These are phyloP conservation scores for Helicolenus hilgendorfi DNA, from an alignment of 2,797 vertebrate species.

Conservation along the genomic window DNA sequence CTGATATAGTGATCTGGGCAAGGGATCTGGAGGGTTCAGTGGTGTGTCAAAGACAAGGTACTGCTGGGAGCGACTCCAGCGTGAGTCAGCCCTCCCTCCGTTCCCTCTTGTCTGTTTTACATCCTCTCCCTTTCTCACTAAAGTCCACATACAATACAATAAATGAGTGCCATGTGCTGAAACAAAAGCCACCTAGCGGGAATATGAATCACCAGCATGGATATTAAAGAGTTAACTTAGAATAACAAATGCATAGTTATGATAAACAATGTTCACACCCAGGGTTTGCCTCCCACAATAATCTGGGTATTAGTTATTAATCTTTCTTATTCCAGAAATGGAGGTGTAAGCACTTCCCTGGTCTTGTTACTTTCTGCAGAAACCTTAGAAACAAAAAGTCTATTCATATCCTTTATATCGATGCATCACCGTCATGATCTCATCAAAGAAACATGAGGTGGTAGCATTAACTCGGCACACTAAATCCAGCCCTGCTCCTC, in stretches of 20 bases:
- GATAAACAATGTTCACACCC: constrained; percentile 62
- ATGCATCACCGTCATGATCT: constrained; percentile 83
- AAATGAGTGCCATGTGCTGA: constrained; percentile 61
- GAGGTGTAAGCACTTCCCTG: constrained; percentile 55
- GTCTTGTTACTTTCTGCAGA: constrained; percentile 42
- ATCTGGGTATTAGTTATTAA: constrained; percentile 69
- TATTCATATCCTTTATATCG: constrained; percentile 81
- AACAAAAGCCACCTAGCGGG: constrained; percentile 60
- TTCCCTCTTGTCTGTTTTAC: constrained; percentile 64
- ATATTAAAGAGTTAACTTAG: constrained; percentile 48
- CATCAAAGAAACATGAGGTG: constrained; percentile 87
- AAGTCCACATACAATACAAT: constrained; percentile 38
- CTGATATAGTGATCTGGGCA: constrained; percentile 76
- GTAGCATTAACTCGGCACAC: constrained; percentile 80
- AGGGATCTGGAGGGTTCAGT: constrained; percentile 70
- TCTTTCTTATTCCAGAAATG: constrained; percentile 50
- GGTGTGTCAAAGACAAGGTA: constrained; percentile 76
- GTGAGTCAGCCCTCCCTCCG: constrained; percentile 66
- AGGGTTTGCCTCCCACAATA: constrained; percentile 41
- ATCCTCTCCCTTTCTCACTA: constrained; percentile 46
- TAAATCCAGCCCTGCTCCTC: constrained; percentile 78
- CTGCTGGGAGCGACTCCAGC: constrained; percentile 70
- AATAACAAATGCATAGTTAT: constrained; percentile 61
- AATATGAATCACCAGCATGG: constrained; percentile 52
- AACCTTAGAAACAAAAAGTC: constrained; percentile 73